phyloP scores from a whole-genome alignment of 2,113 vertebrate genomes.

The Pelvicachromis taeniatus region DNA sequence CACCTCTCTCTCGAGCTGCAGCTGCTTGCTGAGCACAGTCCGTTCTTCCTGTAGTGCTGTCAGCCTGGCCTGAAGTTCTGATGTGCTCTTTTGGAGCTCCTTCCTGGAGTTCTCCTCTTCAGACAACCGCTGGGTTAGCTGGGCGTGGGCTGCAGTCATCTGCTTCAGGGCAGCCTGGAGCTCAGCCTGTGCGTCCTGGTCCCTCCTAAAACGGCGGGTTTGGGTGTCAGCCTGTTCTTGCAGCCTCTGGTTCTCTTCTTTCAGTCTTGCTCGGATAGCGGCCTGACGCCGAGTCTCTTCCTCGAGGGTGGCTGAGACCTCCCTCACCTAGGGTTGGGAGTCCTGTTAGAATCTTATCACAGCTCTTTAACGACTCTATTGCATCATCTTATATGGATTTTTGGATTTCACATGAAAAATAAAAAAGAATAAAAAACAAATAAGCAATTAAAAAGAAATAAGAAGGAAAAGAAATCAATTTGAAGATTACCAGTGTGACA shows the following conservation, averaged over 20 bases:
- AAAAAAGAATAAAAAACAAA: not conserved
- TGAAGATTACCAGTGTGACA: not conserved
- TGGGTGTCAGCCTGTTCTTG: conserved; percentile 66
- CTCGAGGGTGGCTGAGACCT: conserved; percentile 72
- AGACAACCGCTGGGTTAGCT: conserved; percentile 73
- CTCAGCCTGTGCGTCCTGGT: conserved; percentile 46
- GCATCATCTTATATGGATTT: not conserved
- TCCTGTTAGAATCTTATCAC: not conserved
- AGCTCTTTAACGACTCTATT: not conserved
- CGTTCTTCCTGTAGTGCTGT: conserved; percentile 73
- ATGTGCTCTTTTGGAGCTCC: conserved; percentile 69
- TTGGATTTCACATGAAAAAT: not conserved
- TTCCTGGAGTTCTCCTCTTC: conserved; percentile 79
- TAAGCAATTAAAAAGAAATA: not conserved
- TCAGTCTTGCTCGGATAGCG: conserved; percentile 67
- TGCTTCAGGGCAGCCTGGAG: conserved; percentile 80
- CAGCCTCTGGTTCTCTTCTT: conserved; percentile 78
- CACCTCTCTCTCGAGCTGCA: conserved; percentile 84
- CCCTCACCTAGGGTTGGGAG: conserved; percentile 53
- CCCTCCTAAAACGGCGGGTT: conserved; percentile 66
- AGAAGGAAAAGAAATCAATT: not conserved
- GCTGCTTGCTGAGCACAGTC: conserved; percentile 72
- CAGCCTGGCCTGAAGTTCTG: conserved; percentile 74
- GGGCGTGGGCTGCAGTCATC: conserved; percentile 73
- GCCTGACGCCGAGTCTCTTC: conserved; percentile 73